phyloP scores from a whole-genome alignment of 1,140 invertebrate species.

The Batillaria attramentaria region DNA sequence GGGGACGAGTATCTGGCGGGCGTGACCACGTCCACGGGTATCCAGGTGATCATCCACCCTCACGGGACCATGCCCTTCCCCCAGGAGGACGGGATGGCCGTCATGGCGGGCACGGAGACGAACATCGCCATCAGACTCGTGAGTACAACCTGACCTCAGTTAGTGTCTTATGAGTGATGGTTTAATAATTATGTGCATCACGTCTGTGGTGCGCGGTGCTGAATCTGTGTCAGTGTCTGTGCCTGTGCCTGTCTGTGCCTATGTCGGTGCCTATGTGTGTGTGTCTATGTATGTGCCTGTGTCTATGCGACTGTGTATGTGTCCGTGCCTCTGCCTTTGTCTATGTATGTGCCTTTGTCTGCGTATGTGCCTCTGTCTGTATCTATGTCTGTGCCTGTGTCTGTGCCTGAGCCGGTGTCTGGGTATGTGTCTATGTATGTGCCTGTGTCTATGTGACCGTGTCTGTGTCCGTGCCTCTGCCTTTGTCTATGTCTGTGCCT shows the following conservation, averaged over 20 bases:
- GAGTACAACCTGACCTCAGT: not conserved
- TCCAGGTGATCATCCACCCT: constrained; percentile 47
- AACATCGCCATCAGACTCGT: constrained; percentile 60
- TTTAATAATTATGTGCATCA: not conserved
- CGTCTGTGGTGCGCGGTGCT: not conserved
- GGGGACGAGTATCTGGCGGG: constrained; percentile 50
- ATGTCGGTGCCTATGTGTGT: not conserved
- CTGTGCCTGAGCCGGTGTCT: not conserved
- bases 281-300: too few species aligned
- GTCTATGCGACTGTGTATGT: constrained; percentile 2
- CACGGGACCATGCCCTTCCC: constrained; percentile 61
- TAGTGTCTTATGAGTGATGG: not conserved
- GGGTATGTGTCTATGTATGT: not conserved
- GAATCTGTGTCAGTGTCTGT: not conserved
- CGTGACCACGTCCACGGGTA: constrained; percentile 51
- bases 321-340: not conserved
- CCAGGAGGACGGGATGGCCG: constrained; percentile 62
- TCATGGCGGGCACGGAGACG: constrained; percentile 63
- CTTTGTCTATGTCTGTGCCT: not conserved
- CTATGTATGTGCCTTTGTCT: not conserved
- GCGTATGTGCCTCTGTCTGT: not conserved
- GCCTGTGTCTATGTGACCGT: not conserved
- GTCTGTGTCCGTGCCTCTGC: not conserved
- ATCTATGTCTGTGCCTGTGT: not conserved
- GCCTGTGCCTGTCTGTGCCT: not conserved